A percentile compares a stretch with the other conserved stretches of the same genome.
These are phyloP conservation scores for Myiotriccus ornatus DNA, from an alignment of 2,797 vertebrate species.

Conservation along the genomic window DNA sequence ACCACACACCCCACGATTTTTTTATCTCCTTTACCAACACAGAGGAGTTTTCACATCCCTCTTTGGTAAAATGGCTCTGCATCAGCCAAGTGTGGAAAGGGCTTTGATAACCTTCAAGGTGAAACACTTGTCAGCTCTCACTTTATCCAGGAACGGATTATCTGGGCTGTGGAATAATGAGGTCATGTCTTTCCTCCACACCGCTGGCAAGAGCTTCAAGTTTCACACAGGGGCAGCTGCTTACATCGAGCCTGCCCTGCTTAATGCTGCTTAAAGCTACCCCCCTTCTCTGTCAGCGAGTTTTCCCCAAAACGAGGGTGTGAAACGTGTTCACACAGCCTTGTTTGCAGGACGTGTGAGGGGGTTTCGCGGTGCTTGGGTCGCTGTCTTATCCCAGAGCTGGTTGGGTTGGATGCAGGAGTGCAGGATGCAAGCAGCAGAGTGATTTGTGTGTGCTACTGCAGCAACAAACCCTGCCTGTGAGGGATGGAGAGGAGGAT, in stretches of 20 bases:
- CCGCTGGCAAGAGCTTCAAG: slow-evolving; percentile 7
- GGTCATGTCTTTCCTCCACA: slow-evolving; percentile 49
- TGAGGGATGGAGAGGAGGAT: background rate
- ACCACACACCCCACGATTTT: background rate
- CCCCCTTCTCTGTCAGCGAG: background rate
- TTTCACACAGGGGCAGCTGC: slow-evolving; percentile 44
- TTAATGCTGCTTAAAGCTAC: slow-evolving; percentile 13
- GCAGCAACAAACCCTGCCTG: no score
- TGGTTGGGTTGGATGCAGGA: background rate
- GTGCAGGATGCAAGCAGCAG: background rate
- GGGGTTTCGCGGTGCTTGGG: background rate
- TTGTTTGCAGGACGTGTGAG: fast-evolving
- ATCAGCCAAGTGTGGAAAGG: slow-evolving; percentile 45
- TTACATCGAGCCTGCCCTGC: background rate
- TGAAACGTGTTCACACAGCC: background rate
- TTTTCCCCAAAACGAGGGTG: background rate
- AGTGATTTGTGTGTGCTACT: fast-evolving
- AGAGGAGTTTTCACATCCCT: slow-evolving; percentile 28
- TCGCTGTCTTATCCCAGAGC: background rate
- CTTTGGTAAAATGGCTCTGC: slow-evolving; percentile 1
- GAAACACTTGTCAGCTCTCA: slow-evolving; percentile 56
- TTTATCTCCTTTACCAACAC: background rate
- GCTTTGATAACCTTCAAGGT: slow-evolving; percentile 54
- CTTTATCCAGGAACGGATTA: slow-evolving; percentile 52
- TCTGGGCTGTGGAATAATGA: slow-evolving; percentile 59